Percentiles rank a stretch among this genome's conserved stretches.
Conservation (phyloP, 2,888 invertebrate species). For the Gerris lacustris region DNA sequence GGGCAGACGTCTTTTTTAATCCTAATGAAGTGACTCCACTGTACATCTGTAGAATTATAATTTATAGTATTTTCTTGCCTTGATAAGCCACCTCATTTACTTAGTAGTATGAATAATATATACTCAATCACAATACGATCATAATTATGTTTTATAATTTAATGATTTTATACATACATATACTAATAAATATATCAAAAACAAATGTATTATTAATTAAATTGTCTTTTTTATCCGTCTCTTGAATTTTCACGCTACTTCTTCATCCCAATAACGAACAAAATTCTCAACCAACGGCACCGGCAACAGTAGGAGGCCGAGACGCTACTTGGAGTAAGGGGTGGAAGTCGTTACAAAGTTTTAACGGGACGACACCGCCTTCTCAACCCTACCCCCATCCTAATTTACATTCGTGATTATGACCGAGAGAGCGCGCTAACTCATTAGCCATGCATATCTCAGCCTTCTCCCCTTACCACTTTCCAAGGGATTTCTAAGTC, state of each 20-base stretch:
- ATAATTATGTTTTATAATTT: too few species aligned
- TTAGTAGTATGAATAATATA: too few species aligned
- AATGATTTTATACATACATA: too few species aligned
- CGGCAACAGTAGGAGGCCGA: not conserved
- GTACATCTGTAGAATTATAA: too few species aligned
- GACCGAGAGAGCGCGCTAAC: not conserved
- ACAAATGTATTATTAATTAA: not conserved
- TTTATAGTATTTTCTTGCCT: too few species aligned
- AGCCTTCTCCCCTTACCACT: not conserved
- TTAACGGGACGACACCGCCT: not conserved
- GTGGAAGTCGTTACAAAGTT: not conserved
- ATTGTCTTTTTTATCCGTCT: not conserved
- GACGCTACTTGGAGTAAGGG: not conserved
- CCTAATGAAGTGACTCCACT: too few species aligned
- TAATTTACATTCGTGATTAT: conserved; percentile 3
- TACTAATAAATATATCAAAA: too few species aligned
- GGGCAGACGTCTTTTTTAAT: too few species aligned
- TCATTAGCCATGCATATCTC: conserved; percentile 3
- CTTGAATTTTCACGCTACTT: not conserved
- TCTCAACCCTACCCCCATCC: not conserved
- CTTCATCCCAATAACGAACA: too few species aligned
- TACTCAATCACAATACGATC: too few species aligned
- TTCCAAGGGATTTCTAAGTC: not conserved
- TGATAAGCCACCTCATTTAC: too few species aligned
- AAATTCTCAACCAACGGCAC: too few species aligned